Conservation (phyloP, 2,888 invertebrate genomes). For the Ormyrus thymus region DNA sequence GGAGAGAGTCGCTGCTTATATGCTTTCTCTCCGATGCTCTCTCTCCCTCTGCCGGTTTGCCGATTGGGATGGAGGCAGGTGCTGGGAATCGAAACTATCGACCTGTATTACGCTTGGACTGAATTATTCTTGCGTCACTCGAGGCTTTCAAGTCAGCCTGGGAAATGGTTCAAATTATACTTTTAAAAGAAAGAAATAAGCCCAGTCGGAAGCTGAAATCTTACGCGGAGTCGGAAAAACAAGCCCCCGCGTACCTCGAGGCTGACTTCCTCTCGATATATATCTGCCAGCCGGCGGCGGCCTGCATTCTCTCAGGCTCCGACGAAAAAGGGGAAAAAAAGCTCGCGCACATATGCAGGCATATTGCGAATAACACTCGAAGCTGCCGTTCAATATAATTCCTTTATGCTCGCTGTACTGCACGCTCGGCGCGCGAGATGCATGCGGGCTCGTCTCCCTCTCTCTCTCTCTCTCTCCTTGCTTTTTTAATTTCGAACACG, state of each 20-base stretch:
- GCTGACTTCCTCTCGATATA: background rate
- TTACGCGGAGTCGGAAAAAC: background rate
- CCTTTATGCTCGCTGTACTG: slow-evolving; percentile 8
- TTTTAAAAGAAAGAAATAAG: too few relatives aligned
- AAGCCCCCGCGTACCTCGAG: slow-evolving; percentile 15
- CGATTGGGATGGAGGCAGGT: too few relatives aligned
- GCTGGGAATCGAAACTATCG: too few relatives aligned
- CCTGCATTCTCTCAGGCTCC: background rate
- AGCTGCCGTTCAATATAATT: slow-evolving; percentile 43
- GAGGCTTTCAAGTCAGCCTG: too few relatives aligned
- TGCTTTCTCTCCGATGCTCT: too few relatives aligned
- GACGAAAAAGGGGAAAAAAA: slow-evolving; percentile 28
- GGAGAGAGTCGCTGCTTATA: too few relatives aligned
- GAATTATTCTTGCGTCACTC: too few relatives aligned
- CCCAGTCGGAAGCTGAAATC: background rate
- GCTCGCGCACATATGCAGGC: background rate
- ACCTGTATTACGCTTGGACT: too few relatives aligned
- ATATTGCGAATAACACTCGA: slow-evolving; percentile 42
- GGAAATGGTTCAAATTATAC: too few relatives aligned
- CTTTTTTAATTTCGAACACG: slow-evolving; percentile 39
- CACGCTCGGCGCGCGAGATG: slow-evolving; percentile 9
- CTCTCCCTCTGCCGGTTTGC: too few relatives aligned
- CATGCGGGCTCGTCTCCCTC: slow-evolving; percentile 44
- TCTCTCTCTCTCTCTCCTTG: slow-evolving; percentile 21
- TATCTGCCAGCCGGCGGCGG: background rate